Evolutionary conservation across 2,113 vertebrate genomes (phyloP).

Genomic region (Rhipidura dahli): DNA sequence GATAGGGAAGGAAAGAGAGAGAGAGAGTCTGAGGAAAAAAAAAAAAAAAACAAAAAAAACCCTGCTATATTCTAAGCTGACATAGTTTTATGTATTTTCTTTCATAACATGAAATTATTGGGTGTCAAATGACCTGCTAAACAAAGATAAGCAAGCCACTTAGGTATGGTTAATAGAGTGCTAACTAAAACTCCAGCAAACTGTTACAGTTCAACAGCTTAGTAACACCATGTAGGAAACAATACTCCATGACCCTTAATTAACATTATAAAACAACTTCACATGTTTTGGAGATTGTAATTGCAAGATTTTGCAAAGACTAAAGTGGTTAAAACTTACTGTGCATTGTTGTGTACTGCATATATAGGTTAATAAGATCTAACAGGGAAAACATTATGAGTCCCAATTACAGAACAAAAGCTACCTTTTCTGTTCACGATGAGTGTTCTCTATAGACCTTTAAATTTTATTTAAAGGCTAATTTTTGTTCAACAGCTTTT

Average conservation of each 20-base stretch:
- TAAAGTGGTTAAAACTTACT: slow-evolving; percentile 28
- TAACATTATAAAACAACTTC: slow-evolving; percentile 48
- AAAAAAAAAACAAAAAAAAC: background rate
- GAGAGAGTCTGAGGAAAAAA: background rate
- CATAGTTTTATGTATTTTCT: background rate
- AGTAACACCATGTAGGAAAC: background rate
- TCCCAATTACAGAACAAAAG: slow-evolving; percentile 37
- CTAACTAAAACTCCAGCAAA: background rate
- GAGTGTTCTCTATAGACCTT: slow-evolving; percentile 10
- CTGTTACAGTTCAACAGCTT: background rate
- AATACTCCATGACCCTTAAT: slow-evolving; percentile 46
- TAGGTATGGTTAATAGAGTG: slow-evolving; percentile 19
- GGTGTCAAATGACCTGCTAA: slow-evolving; percentile 35
- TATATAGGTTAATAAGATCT: slow-evolving; percentile 48
- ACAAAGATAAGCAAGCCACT: slow-evolving; percentile 46
- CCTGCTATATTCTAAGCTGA: background rate
- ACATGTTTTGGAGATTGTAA: slow-evolving; percentile 29
- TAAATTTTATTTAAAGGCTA: slow-evolving; percentile 49
- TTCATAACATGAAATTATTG: slow-evolving; percentile 8
- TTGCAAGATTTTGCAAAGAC: slow-evolving; percentile 4
- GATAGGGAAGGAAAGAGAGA: background rate
- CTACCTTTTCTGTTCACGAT: slow-evolving; percentile 15
- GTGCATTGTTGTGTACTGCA: background rate
- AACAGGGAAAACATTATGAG: slow-evolving; percentile 37
- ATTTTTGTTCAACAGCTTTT: slow-evolving; percentile 13